These are phyloP conservation scores for Semaprochilodus insignis DNA, from an alignment of 2,797 vertebrate genomes.

Conservation along the genomic window DNA sequence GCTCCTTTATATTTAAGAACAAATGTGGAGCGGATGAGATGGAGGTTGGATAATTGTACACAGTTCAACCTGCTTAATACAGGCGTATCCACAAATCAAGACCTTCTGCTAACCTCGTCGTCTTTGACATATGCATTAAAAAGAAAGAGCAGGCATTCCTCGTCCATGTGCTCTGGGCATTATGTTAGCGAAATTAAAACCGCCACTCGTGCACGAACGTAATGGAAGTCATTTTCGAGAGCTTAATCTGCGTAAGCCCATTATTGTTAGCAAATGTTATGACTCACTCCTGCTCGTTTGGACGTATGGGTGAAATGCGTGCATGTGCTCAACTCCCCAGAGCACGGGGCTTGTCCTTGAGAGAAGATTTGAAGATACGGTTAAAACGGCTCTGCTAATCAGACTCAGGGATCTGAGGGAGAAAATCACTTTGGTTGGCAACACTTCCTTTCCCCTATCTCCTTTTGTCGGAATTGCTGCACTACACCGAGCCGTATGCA, in stretches of 20 bases:
- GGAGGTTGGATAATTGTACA: conserved; percentile 11
- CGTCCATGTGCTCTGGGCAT: conserved; percentile 52
- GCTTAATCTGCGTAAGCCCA: conserved; percentile 61
- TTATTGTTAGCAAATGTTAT: conserved; percentile 72
- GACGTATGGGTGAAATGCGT: conserved; percentile 56
- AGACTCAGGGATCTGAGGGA: conserved; percentile 47
- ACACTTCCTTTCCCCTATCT: conserved; percentile 53
- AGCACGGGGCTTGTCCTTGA: conserved; percentile 48
- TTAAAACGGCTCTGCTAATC: conserved; percentile 49
- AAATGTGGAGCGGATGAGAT: conserved; percentile 41
- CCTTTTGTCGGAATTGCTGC: conserved; percentile 40
- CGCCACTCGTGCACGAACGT: conserved; percentile 56
- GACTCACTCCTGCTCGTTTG: conserved; percentile 47
- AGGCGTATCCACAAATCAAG: conserved; percentile 15
- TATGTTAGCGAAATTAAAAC: conserved; percentile 67
- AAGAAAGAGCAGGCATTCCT: conserved; percentile 60
- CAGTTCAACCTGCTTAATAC: background rate
- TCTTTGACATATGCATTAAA: conserved; percentile 54
- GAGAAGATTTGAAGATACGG: conserved; percentile 56
- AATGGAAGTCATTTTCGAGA: conserved; percentile 67
- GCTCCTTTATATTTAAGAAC: background rate
- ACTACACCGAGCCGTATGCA: conserved; percentile 20
- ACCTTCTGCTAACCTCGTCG: conserved; percentile 20
- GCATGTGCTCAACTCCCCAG: conserved; percentile 48
- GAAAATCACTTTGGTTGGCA: conserved; percentile 56